These are phyloP conservation scores for Apocheima hispidaria DNA, from an alignment of 2,888 invertebrate species.

Conservation along the genomic window DNA sequence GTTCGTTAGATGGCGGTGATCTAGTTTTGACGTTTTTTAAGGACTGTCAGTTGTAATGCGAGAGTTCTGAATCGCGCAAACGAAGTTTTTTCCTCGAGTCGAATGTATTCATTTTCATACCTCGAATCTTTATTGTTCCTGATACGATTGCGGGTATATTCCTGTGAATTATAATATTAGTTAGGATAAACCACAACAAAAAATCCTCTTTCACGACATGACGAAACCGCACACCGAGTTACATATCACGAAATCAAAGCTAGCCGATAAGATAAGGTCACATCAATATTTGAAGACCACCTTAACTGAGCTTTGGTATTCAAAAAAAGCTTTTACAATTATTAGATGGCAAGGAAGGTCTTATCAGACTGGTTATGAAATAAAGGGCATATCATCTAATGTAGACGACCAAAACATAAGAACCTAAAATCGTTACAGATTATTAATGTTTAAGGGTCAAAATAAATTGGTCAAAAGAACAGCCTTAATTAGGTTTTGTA, in stretches of 20 bases:
- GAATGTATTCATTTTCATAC: too few relatives aligned
- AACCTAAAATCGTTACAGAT: background rate
- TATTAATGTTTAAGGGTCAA: constrained; percentile 42
- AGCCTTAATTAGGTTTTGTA: constrained; percentile 82
- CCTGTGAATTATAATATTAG: too few relatives aligned
- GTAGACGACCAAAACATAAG: constrained; percentile 9
- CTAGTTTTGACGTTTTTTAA: too few relatives aligned
- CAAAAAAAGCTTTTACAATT: constrained; percentile 7
- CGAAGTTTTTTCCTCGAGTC: too few relatives aligned
- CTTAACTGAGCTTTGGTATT: constrained; percentile 45
- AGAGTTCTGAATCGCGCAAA: too few relatives aligned
- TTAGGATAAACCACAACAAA: too few relatives aligned
- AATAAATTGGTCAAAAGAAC: constrained; percentile 58
- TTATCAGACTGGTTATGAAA: constrained; percentile 13
- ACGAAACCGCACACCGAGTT: constrained; percentile 80
- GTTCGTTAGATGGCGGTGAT: too few relatives aligned
- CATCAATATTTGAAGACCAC: constrained; percentile 59
- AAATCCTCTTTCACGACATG: background rate
- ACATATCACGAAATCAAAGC: constrained; percentile 80
- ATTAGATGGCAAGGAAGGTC: background rate
- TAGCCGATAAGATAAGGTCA: constrained; percentile 79
- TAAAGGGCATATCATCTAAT: constrained; percentile 22
- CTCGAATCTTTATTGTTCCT: too few relatives aligned
- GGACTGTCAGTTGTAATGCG: too few relatives aligned
- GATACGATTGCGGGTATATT: too few relatives aligned